Base-by-base conservation (phyloP, 2,888 invertebrate genomes). In the Drosophila testacea region DNA sequence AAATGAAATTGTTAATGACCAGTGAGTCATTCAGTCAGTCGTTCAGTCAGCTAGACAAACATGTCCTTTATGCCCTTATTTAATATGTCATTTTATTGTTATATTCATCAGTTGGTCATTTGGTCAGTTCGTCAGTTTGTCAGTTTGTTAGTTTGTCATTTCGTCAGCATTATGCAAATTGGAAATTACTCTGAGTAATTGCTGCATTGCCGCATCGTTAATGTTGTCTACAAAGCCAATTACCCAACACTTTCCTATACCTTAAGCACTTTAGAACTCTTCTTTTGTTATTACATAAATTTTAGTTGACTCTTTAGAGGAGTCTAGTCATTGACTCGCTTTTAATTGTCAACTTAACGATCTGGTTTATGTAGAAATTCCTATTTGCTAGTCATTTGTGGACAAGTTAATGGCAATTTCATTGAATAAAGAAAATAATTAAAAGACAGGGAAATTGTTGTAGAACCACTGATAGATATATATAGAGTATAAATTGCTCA, bases 1-100 rank as follows among this genome's bases (percentile, higher is more conserved):
- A 89, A 89, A 89, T 89, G 81, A 77, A 83, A 83, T 89, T 90
- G 81, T 83, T 86, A 90, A 90, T 87, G 82, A 79, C 75, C 77
- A 79, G 38, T 54, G 69, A 76, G 59, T 72, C 60, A 57, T 32
- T 28, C 32, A 38, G 52, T 44, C 64, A 41, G 9, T 28, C 39
- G 11, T 4, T 47, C 56, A 52, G 9, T 36, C 41, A 38, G 32
- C 10, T 42, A 48, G 54, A 32, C 60, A 27, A 28, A 27, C 44
- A 46, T 46, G 52, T 71, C 64, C 55, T 16, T 32, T 44, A 16
- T 38, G 39, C 11, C 51, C 59, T 79, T 75, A 82, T 89, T 87
- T 82, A 87, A 89, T 86, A 84, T 89, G 82, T 79, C 80, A 79
- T 85, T 90, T 87, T 86, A 90, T 86, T 89, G 81, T 79, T 77